A percentile compares a stretch with the other conserved stretches of the same genome.
Evolutionary conservation across 2,797 vertebrate species (phyloP).

Genomic region (Leptodactylus fallax): DNA sequence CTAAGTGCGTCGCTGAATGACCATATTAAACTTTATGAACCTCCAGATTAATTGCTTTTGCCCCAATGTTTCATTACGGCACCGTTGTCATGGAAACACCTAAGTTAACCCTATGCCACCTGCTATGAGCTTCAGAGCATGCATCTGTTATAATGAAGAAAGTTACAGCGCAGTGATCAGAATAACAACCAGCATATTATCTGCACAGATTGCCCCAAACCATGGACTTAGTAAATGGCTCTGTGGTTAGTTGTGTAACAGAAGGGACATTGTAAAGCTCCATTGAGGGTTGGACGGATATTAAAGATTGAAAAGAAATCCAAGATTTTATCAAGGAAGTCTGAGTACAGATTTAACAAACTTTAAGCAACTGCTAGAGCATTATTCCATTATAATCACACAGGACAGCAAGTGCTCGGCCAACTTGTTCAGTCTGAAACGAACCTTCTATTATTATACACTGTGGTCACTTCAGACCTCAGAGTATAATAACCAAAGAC

Average conservation of each 20-base stretch:
- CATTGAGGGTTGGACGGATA: too few relatives aligned
- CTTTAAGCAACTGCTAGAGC: too few relatives aligned
- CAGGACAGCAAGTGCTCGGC: too few relatives aligned
- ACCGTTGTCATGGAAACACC: background rate
- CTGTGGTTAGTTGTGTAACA: background rate
- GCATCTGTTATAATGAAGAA: background rate
- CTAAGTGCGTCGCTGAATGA: background rate
- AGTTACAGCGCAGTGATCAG: background rate
- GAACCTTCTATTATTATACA: too few relatives aligned
- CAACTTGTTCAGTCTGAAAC: too few relatives aligned
- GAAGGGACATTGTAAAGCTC: background rate
- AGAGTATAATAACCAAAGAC: too few relatives aligned
- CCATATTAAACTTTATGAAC: conserved; percentile 5
- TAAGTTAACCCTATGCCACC: conserved; percentile 44
- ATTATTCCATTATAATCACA: too few relatives aligned
- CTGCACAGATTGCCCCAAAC: background rate
- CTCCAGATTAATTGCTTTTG: conserved; percentile 4
- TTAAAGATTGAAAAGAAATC: background rate
- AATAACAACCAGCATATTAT: conserved; percentile 7
- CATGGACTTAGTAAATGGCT: background rate
- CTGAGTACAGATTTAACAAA: too few relatives aligned
- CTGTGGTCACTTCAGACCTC: too few relatives aligned
- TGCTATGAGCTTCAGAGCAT: background rate
- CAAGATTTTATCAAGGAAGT: background rate
- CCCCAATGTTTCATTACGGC: background rate